A percentile compares a stretch with the other conserved stretches of the same genome.
Evolutionary conservation across 35 echinoderm and acorn worm species (phyloP).

Genomic region (Stichopus chloronotus): DNA sequence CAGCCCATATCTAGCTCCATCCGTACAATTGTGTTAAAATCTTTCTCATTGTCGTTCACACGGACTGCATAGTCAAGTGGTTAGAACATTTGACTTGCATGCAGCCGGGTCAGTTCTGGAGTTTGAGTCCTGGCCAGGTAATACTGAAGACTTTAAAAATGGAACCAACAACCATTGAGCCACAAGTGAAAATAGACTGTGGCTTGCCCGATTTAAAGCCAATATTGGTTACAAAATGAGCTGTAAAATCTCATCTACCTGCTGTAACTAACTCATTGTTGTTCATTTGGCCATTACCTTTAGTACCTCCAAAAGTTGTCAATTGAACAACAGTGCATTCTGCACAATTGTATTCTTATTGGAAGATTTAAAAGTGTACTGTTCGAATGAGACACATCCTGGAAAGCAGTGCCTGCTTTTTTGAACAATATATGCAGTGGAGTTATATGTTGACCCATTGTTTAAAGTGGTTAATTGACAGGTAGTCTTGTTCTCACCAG

Average conservation of each 20-base stretch:
- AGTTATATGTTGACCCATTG: slow-evolving; percentile 4
- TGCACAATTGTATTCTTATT: not conserved
- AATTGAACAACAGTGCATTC: not conserved
- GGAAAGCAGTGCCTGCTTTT: not conserved
- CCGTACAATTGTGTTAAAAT: slow-evolving; percentile 3
- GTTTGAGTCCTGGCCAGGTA: too few relatives aligned
- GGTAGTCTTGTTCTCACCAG: slow-evolving; percentile 1
- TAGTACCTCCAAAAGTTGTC: not conserved
- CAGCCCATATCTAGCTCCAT: not conserved
- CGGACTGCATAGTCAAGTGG: not conserved
- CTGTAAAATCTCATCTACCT: too few relatives aligned
- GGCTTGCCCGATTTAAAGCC: too few relatives aligned
- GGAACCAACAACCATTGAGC: too few relatives aligned
- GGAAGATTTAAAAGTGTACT: not conserved
- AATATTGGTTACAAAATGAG: too few relatives aligned
- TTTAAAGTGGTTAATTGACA: slow-evolving; percentile 2
- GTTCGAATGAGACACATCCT: not conserved
- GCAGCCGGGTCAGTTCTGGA: too few relatives aligned
- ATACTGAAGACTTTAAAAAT: too few relatives aligned
- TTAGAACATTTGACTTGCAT: too few relatives aligned
- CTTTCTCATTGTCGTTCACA: not conserved
- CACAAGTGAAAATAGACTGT: too few relatives aligned
- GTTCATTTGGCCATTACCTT: not conserved
- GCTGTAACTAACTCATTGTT: too few relatives aligned
- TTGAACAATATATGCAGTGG: not conserved